Conservation (phyloP, 1,140 invertebrate species). For the Drosophila trapezifrons region DNA sequence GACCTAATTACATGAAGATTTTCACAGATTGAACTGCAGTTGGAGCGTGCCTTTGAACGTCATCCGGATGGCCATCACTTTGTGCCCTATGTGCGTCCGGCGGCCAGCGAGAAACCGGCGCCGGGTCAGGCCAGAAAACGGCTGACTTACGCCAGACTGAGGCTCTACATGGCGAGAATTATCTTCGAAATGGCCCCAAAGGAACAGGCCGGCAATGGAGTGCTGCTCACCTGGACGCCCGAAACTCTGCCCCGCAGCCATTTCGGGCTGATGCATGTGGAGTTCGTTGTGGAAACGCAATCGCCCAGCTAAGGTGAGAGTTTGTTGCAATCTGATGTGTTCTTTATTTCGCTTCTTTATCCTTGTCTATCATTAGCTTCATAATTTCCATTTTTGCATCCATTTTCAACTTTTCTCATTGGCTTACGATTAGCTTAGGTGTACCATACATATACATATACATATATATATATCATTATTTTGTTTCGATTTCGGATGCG, state of each 20-base stretch:
- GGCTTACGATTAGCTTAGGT: conserved; percentile 72
- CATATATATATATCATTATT: conserved; percentile 40
- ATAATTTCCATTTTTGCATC: conserved; percentile 29
- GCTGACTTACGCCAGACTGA: conserved; percentile 50
- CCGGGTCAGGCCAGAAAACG: conserved; percentile 33
- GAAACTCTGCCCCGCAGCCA: conserved; percentile 67
- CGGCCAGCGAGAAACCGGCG: neutral
- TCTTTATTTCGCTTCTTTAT: conserved; percentile 74
- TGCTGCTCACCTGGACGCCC: conserved; percentile 71
- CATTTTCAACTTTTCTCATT: conserved; percentile 68
- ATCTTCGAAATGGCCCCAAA: conserved; percentile 39
- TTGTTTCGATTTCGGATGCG: conserved; percentile 21
- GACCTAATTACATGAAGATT: neutral
- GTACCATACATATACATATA: conserved; percentile 70
- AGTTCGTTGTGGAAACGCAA: conserved; percentile 57
- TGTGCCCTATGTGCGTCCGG: conserved; percentile 54
- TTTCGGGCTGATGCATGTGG: conserved; percentile 69
- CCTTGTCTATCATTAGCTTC: conserved; percentile 39
- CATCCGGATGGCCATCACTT: conserved; percentile 41
- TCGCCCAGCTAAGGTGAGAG: conserved; percentile 32
- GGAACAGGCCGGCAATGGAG: conserved; percentile 47
- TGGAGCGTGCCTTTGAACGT: conserved; percentile 63
- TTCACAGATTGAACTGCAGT: conserved; percentile 54
- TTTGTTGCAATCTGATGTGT: conserved; percentile 58
- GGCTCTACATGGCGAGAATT: conserved; percentile 51